phyloP scores from a whole-genome alignment of 2,113 vertebrate species.

The Sarotherodon lohbergeri region DNA sequence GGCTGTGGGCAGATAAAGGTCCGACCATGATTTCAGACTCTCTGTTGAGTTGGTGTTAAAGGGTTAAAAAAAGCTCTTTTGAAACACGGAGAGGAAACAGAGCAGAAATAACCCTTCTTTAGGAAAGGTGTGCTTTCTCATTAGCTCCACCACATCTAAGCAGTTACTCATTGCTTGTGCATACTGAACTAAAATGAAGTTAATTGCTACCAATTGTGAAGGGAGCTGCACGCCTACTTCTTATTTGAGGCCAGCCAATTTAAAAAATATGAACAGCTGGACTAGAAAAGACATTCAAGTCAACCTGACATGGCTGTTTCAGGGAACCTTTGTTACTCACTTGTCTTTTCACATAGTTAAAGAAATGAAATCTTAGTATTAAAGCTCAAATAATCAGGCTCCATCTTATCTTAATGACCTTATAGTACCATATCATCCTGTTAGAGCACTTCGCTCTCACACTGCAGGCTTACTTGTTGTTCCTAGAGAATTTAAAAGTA shows the following conservation, averaged over 20 bases:
- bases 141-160: conserved; percentile 44
- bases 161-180: conserved; percentile 20
- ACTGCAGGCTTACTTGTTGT: not conserved
- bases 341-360: not conserved
- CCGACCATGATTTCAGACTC: not conserved
- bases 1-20: not conserved
- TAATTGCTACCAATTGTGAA: conserved; percentile 28
- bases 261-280: not conserved
- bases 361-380: not conserved
- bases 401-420: not conserved
- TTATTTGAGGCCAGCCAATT: not conserved
- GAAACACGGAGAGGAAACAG: conserved; percentile 9
- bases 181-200: conserved; percentile 44
- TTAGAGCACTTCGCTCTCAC: not conserved
- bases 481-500: not conserved
- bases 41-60: not conserved
- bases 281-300: not conserved
- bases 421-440: not conserved
- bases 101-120: conserved; percentile 28
- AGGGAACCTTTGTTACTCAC: not conserved
- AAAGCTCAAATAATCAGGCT: not conserved
- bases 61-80: conserved; percentile 9
- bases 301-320: not conserved
- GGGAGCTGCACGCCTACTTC: not conserved
- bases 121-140: conserved; percentile 26